Evolutionary conservation across 2,888 invertebrate species (phyloP).

Genomic region (Caenorhabditis sp.): DNA sequence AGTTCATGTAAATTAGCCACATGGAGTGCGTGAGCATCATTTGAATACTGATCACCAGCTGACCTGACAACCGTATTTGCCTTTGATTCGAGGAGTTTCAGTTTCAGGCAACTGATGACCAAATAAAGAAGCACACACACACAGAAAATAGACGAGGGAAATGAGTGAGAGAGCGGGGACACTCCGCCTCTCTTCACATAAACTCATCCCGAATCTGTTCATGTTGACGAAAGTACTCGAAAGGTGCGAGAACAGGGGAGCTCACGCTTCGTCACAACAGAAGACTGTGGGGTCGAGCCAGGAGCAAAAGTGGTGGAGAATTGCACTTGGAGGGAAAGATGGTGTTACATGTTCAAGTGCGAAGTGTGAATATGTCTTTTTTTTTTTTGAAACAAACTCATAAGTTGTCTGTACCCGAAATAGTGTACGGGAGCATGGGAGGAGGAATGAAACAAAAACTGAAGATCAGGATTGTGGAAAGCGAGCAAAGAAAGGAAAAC

Average conservation of each 20-base stretch:
- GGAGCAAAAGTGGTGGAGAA: slow-evolving; percentile 16
- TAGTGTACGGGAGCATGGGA: neutral
- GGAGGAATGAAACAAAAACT: slow-evolving; percentile 37
- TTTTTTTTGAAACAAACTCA: slow-evolving; percentile 48
- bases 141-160: slow-evolving; percentile 26
- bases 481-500: slow-evolving; percentile 31
- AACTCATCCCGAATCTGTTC: slow-evolving; percentile 52
- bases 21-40: slow-evolving; percentile 31
- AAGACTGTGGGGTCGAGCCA: slow-evolving; percentile 34
- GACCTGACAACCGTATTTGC: slow-evolving; percentile 56
- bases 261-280: slow-evolving; percentile 60
- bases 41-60: slow-evolving; percentile 54
- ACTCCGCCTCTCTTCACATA: slow-evolving; percentile 21
- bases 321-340: slow-evolving; percentile 30
- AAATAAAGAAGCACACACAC: slow-evolving; percentile 54
- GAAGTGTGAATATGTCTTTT: slow-evolving; percentile 15
- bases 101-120: slow-evolving; percentile 51
- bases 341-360: slow-evolving; percentile 58
- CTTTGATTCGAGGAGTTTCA: slow-evolving; percentile 36
- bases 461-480: slow-evolving; percentile 20
- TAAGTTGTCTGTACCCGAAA: slow-evolving; percentile 25
- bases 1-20: slow-evolving; percentile 54
- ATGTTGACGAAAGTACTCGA: slow-evolving; percentile 66
- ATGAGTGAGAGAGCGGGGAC: slow-evolving; percentile 24
- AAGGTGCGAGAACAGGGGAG: slow-evolving; percentile 62